phyloP scores from a whole-genome alignment of 2,113 vertebrate species.

The Pteropus alecto region DNA sequence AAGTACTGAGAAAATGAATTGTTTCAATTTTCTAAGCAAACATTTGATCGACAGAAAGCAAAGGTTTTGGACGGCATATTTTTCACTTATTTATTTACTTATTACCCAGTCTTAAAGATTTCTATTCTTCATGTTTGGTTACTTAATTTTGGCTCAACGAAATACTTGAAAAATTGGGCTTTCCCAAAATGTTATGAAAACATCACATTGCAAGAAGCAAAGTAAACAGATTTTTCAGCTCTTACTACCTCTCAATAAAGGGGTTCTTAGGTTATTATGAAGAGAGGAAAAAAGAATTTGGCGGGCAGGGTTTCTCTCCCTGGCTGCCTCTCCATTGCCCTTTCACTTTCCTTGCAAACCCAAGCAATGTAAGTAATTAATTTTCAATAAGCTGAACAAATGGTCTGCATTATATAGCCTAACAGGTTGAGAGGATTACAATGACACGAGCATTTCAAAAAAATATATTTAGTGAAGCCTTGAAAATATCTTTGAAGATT shows the following conservation, averaged over 20 bases:
- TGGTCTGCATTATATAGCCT: constrained; percentile 32
- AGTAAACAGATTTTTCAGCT: not conserved
- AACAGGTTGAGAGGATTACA: constrained; percentile 46
- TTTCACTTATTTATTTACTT: not conserved
- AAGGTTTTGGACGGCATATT: not conserved
- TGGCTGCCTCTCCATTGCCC: constrained; percentile 51
- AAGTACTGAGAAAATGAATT: not conserved
- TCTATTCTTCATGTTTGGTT: not conserved
- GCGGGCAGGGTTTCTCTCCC: constrained; percentile 31
- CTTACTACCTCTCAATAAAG: not conserved
- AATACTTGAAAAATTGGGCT: not conserved
- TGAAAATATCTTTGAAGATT: not conserved
- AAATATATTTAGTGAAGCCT: constrained; percentile 5
- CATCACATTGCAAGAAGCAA: not conserved
- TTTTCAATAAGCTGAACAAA: constrained; percentile 69
- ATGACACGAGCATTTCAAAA: not conserved
- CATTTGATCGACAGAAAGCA: not conserved
- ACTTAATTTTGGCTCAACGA: not conserved
- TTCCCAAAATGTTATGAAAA: not conserved
- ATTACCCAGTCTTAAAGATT: not conserved
- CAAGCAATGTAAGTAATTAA: constrained; percentile 63
- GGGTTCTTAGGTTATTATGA: constrained; percentile 6
- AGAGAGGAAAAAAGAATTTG: not conserved
- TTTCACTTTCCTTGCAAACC: constrained; percentile 61
- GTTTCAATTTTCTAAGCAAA: not conserved